These are phyloP conservation scores for Apodemus speciosus DNA, from an alignment of 2,113 vertebrate species.

Conservation along the genomic window DNA sequence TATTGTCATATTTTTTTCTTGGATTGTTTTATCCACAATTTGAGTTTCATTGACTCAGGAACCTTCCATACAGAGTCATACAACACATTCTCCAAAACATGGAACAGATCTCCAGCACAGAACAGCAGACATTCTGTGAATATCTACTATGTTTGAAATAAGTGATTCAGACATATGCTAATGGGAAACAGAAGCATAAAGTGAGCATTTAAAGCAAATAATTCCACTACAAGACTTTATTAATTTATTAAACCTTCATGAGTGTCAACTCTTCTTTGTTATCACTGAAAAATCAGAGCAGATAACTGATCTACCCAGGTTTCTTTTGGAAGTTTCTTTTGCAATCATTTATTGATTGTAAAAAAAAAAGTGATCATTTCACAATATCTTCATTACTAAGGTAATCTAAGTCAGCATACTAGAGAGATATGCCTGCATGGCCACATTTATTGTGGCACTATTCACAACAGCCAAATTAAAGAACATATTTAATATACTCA, in stretches of 20 bases:
- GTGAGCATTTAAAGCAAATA: not conserved
- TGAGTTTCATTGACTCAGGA: not conserved
- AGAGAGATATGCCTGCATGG: not conserved
- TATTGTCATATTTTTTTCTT: not conserved
- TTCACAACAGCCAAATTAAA: not conserved
- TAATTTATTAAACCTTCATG: slow-evolving; percentile 34
- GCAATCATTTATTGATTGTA: not conserved
- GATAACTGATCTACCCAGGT: not conserved
- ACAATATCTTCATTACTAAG: not conserved
- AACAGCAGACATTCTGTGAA: not conserved
- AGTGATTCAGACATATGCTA: not conserved
- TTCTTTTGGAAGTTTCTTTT: slow-evolving; percentile 29
- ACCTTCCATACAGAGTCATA: not conserved
- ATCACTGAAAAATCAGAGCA: not conserved
- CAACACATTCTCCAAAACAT: not conserved
- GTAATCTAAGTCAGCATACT: not conserved
- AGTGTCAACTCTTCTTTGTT: not conserved
- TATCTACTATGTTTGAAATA: not conserved
- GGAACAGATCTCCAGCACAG: not conserved
- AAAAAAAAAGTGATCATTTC: not conserved
- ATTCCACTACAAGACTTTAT: not conserved
- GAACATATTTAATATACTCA: not conserved
- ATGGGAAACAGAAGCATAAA: not conserved
- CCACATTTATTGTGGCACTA: not conserved
- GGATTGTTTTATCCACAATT: not conserved